Evolutionary conservation across 2,113 vertebrate genomes (phyloP).

Genomic region (Notarius lentiginosus): DNA sequence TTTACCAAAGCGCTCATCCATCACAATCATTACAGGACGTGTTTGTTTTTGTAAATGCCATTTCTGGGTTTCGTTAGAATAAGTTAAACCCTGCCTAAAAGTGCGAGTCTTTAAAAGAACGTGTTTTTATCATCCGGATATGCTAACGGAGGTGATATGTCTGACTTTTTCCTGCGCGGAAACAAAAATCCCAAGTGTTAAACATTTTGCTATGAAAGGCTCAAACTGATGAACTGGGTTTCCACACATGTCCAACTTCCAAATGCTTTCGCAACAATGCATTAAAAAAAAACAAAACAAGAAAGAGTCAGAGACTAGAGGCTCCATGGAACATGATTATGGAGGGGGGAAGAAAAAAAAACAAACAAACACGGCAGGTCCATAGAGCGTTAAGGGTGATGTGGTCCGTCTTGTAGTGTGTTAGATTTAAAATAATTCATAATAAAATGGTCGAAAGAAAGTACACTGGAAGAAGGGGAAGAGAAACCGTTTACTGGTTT

Average conservation of each 20-base stretch:
- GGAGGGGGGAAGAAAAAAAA: too few species aligned
- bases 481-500: conserved; percentile 1
- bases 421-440: conserved; percentile 43
- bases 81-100: conserved; percentile 61
- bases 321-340: conserved; percentile 25
- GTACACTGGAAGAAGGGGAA: neutral
- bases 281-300: conserved; percentile 18
- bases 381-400: conserved; percentile 37
- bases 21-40: conserved; percentile 53
- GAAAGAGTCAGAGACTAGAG: neutral
- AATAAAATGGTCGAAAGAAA: conserved; percentile 41
- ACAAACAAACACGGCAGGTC: conserved; percentile 40
- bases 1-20: conserved; percentile 51
- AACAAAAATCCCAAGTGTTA: conserved; percentile 23
- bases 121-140: conserved; percentile 40
- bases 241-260: conserved; percentile 32
- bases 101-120: conserved; percentile 58
- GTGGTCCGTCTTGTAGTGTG: conserved; percentile 56
- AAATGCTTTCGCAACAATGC: conserved; percentile 33
- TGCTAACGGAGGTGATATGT: conserved; percentile 26
- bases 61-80: conserved; percentile 47
- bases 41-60: neutral
- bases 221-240: neutral
- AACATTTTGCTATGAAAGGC: conserved; percentile 54
- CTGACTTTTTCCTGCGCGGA: conserved; percentile 72